Conservation (phyloP, 2,888 invertebrate genomes). For the Scelioninae gen. 1 region DNA sequence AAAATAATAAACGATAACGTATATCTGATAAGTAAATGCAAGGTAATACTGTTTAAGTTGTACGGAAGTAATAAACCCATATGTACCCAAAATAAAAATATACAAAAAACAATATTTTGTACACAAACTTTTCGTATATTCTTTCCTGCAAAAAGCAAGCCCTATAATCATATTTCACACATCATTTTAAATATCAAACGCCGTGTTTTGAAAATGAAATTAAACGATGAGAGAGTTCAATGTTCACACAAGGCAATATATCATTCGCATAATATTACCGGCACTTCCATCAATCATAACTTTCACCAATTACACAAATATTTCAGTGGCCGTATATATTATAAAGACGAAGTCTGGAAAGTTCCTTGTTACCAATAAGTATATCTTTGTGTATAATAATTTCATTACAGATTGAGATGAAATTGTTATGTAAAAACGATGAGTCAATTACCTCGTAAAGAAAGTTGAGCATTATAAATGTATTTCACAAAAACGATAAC, state of each 20-base stretch:
- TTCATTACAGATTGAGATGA: too few species aligned
- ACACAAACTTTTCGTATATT: not conserved
- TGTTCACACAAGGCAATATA: slow-evolving; percentile 15
- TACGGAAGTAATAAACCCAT: not conserved
- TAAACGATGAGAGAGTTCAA: not conserved
- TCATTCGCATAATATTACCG: slow-evolving; percentile 25
- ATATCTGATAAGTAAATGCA: too few species aligned
- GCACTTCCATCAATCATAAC: slow-evolving; percentile 58
- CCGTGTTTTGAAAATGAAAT: not conserved
- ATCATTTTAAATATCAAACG: not conserved
- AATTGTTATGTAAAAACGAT: too few species aligned
- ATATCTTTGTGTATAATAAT: not conserved
- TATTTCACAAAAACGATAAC: slow-evolving; percentile 48
- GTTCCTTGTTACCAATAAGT: slow-evolving; percentile 11
- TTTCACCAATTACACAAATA: slow-evolving; percentile 47
- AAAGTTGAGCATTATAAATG: slow-evolving; percentile 65
- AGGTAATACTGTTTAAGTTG: too few species aligned
- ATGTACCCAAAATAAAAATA: too few species aligned
- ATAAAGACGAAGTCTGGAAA: slow-evolving; percentile 27
- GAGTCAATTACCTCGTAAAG: slow-evolving; percentile 49
- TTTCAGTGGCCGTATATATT: slow-evolving; percentile 16
- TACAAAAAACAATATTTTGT: too few species aligned
- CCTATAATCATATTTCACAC: not conserved
- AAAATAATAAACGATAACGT: too few species aligned
- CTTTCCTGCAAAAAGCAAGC: not conserved